Evolutionary conservation across 2,113 vertebrate species (phyloP).

Genomic region (Tragulus kanchil): DNA sequence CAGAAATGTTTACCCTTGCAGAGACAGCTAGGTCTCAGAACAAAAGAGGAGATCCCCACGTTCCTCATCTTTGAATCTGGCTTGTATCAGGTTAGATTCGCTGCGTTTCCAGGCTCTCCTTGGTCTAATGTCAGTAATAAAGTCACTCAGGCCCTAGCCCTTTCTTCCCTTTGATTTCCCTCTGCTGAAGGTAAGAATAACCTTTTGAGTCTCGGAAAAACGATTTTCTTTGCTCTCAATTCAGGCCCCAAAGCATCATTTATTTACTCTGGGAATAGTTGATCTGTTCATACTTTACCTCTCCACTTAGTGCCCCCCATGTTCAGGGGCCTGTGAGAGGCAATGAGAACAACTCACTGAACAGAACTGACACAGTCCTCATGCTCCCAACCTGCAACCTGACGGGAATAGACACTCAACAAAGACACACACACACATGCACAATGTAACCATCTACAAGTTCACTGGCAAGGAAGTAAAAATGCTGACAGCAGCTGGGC

Average conservation of each 20-base stretch:
- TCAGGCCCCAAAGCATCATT: neutral
- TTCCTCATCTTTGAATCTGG: neutral
- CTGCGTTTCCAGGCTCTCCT: slow-evolving; percentile 8
- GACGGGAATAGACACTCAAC: neutral
- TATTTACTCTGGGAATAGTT: neutral
- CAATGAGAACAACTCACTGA: neutral
- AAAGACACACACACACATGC: neutral
- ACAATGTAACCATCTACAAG: neutral
- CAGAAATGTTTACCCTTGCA: slow-evolving; percentile 19
- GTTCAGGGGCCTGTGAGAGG: neutral
- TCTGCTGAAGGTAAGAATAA: slow-evolving; percentile 46
- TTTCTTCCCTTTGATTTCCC: slow-evolving; percentile 31
- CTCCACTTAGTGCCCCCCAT: neutral
- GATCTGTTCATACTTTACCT: neutral
- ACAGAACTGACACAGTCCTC: neutral
- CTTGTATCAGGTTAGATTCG: neutral
- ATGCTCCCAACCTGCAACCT: neutral
- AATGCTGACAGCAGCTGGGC: neutral
- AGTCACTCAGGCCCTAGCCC: neutral
- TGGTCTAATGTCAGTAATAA: neutral
- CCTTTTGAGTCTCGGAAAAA: slow-evolving; percentile 35
- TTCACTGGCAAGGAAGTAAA: neutral
- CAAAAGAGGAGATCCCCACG: neutral
- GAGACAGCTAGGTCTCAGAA: slow-evolving; percentile 31
- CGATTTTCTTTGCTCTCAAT: neutral